Evolutionary conservation across 1,140 invertebrate genomes (phyloP).

Genomic region (Pseudomyrmex concolor): DNA sequence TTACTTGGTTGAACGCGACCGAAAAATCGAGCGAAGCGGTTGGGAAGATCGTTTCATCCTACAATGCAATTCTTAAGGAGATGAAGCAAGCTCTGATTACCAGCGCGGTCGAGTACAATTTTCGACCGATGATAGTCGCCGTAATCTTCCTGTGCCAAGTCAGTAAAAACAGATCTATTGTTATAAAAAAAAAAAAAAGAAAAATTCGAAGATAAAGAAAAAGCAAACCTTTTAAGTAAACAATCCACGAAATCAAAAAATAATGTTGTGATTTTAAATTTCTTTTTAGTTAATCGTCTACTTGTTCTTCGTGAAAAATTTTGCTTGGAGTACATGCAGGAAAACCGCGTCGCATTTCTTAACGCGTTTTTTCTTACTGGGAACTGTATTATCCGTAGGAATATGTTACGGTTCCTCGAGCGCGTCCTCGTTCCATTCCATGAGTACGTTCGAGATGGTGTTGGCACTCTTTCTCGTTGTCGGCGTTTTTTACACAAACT

Average conservation of each 20-base stretch:
- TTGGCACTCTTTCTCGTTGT: constrained; percentile 48
- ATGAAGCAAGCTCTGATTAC: constrained; percentile 85
- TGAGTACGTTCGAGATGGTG: not conserved
- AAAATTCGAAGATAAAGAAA: constrained; percentile 5
- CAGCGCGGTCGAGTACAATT: constrained; percentile 85
- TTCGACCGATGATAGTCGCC: constrained; percentile 79
- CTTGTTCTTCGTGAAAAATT: constrained; percentile 47
- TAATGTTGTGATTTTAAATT: not conserved
- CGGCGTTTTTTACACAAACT: constrained; percentile 49
- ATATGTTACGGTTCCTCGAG: constrained; percentile 68
- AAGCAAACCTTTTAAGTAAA: not conserved
- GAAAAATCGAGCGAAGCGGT: constrained; percentile 82
- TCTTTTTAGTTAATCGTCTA: constrained; percentile 74
- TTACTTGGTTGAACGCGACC: constrained; percentile 83
- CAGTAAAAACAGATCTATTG: constrained; percentile 27
- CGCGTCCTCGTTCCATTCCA: constrained; percentile 50
- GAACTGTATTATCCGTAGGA: constrained; percentile 23
- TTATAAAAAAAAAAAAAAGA: not conserved
- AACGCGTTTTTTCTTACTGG: constrained; percentile 55
- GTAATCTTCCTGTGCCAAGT: constrained; percentile 80
- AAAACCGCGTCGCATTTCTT: constrained; percentile 59
- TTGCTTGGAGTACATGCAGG: constrained; percentile 30
- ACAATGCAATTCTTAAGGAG: constrained; percentile 84
- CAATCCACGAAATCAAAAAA: not conserved
- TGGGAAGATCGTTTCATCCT: constrained; percentile 85